phyloP scores from a whole-genome alignment of 2,113 vertebrate genomes.

The Hymenochirus boettgeri region DNA sequence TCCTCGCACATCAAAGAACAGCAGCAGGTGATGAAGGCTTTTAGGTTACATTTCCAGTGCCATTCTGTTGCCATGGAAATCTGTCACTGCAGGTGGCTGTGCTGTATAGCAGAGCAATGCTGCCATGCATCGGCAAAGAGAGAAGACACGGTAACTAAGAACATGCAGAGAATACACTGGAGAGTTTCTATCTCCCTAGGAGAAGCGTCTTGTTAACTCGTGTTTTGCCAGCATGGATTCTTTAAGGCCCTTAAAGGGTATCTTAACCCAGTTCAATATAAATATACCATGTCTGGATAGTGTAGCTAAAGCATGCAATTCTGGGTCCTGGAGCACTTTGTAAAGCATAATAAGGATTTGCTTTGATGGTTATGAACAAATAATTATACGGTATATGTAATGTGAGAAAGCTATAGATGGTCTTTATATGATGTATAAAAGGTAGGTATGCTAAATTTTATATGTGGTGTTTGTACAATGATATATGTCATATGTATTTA shows the following conservation, averaged over 20 bases:
- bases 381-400: no score
- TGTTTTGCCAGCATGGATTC: not conserved
- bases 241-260: not conserved
- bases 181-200: not conserved
- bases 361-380: no score
- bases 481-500: no score
- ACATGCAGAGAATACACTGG: slow-evolving; percentile 10
- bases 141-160: slow-evolving; percentile 9
- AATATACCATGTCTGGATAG: no score
- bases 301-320: no score
- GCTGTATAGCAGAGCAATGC: slow-evolving; percentile 5
- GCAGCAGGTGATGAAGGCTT: slow-evolving; percentile 7
- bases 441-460: no score
- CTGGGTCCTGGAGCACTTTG: no score
- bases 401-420: no score
- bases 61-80: slow-evolving; percentile 34
- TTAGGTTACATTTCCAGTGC: slow-evolving; percentile 18
- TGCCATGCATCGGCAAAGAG: slow-evolving; percentile 11
- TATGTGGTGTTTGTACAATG: no score
- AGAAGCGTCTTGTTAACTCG: not conserved
- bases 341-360: no score
- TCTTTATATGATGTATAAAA: no score
- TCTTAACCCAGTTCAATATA: no score
- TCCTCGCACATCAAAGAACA: not conserved
- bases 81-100: slow-evolving; percentile 24